Conservation (phyloP, 2,888 invertebrate genomes). For the Leucoptera coffeella region DNA sequence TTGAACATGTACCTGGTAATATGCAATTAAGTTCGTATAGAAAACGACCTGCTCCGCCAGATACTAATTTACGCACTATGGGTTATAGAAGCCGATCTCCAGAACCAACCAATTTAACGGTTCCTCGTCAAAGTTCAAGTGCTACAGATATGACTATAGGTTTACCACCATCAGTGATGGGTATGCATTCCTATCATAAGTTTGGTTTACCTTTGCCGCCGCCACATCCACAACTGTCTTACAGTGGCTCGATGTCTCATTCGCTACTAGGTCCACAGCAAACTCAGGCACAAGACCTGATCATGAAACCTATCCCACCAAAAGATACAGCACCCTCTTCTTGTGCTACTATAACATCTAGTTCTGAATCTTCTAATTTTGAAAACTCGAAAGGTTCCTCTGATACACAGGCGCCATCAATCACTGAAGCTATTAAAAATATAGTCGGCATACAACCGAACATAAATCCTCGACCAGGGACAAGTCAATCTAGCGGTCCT, state of each 20-base stretch:
- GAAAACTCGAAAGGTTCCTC: constrained; percentile 17
- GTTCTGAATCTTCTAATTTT: constrained; percentile 21
- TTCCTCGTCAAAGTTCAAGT: constrained; percentile 30
- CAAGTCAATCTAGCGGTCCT: constrained; percentile 56
- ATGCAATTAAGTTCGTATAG: constrained; percentile 49
- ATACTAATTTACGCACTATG: constrained; percentile 30
- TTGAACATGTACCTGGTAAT: constrained; percentile 35
- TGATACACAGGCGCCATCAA: constrained; percentile 21
- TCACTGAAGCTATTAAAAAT: constrained; percentile 43
- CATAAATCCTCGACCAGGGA: constrained; percentile 41
- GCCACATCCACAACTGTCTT: constrained; percentile 36
- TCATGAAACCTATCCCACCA: constrained; percentile 46
- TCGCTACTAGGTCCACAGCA: constrained; percentile 38
- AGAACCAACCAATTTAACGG: constrained; percentile 41
- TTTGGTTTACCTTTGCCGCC: constrained; percentile 41
- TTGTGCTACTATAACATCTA: constrained; percentile 29
- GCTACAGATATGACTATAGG: constrained; percentile 23
- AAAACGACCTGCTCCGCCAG: constrained; percentile 52
- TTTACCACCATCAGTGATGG: constrained; percentile 29
- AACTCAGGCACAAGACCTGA: constrained; percentile 46
- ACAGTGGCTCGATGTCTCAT: constrained; percentile 25
- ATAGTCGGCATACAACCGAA: constrained; percentile 45
- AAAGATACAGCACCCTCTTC: constrained; percentile 32
- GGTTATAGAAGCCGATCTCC: constrained; percentile 39
- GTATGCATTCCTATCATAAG: constrained; percentile 43